phyloP scores from a whole-genome alignment of 2,113 vertebrate species.

The Balaenoptera acutorostrata region DNA sequence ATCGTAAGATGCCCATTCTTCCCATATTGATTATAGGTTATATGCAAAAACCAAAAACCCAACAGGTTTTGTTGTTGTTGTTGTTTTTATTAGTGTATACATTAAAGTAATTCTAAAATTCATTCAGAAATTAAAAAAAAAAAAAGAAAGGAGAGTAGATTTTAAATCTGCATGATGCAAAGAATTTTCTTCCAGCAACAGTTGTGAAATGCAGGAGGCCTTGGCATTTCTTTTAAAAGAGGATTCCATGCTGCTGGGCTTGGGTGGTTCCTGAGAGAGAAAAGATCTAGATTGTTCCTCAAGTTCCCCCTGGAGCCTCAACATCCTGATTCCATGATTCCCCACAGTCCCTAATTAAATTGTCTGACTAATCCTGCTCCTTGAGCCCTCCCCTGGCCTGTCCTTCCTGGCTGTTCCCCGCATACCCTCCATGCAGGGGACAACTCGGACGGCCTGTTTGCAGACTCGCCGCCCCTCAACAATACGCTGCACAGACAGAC shows the following conservation, averaged over 20 bases:
- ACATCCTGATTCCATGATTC: not conserved
- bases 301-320: not conserved
- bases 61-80: not conserved
- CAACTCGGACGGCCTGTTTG: conserved; percentile 78
- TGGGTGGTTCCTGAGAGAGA: not conserved
- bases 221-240: not conserved
- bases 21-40: not conserved
- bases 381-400: not conserved
- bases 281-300: not conserved
- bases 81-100: not conserved
- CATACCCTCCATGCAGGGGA: conserved; percentile 49
- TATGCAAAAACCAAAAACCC: not conserved
- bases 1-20: not conserved
- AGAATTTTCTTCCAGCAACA: not conserved
- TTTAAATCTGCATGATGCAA: not conserved
- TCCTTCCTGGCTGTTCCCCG: conserved; percentile 23
- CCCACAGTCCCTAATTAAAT: conserved; percentile 49
- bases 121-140: not conserved
- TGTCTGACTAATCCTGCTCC: conserved; percentile 57
- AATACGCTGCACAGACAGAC: conserved; percentile 79
- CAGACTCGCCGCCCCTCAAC: conserved; percentile 78
- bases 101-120: not conserved
- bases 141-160: not conserved
- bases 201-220: not conserved
- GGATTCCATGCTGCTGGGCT: not conserved